These are phyloP conservation scores for Pachyrhynchus sulphureomaculatus DNA, from an alignment of 1,140 invertebrate genomes.

Conservation along the genomic window DNA sequence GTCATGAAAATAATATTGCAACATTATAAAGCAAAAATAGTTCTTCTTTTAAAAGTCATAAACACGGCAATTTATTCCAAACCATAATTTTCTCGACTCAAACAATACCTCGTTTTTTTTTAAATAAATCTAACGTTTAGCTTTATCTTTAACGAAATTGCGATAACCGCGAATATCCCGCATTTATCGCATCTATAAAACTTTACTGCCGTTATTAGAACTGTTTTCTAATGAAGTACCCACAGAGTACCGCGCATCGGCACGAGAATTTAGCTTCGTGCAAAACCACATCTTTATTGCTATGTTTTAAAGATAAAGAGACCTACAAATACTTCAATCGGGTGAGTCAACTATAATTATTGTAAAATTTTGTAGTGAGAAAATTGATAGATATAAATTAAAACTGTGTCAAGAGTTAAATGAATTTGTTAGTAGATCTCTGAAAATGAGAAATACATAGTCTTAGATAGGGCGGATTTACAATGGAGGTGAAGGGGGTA, in stretches of 20 bases:
- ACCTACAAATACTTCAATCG: not conserved
- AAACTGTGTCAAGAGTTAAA: too few species aligned
- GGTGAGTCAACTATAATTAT: not conserved
- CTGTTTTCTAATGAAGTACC: slow-evolving; percentile 25
- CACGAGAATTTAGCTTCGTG: slow-evolving; percentile 14
- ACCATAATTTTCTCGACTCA: not conserved
- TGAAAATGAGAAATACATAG: too few species aligned
- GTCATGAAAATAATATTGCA: too few species aligned
- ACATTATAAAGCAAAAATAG: too few species aligned
- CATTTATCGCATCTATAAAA: slow-evolving; percentile 21
- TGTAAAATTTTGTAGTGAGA: too few species aligned
- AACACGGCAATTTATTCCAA: not conserved
- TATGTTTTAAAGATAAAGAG: not conserved
- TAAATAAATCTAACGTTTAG: slow-evolving; percentile 9
- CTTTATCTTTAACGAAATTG: slow-evolving; percentile 15
- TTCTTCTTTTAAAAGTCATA: too few species aligned
- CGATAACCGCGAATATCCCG: slow-evolving; percentile 1
- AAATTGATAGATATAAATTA: too few species aligned
- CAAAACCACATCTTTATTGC: slow-evolving; percentile 7
- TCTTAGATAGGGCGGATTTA: too few species aligned
- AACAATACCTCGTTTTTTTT: not conserved
- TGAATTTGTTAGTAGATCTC: too few species aligned
- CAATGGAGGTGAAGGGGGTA: too few species aligned
- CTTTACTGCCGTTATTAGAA: slow-evolving; percentile 20
- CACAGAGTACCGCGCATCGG: slow-evolving; percentile 6